phyloP scores from a whole-genome alignment of 2,888 invertebrate genomes.

The Megalurothrips usitatus region DNA sequence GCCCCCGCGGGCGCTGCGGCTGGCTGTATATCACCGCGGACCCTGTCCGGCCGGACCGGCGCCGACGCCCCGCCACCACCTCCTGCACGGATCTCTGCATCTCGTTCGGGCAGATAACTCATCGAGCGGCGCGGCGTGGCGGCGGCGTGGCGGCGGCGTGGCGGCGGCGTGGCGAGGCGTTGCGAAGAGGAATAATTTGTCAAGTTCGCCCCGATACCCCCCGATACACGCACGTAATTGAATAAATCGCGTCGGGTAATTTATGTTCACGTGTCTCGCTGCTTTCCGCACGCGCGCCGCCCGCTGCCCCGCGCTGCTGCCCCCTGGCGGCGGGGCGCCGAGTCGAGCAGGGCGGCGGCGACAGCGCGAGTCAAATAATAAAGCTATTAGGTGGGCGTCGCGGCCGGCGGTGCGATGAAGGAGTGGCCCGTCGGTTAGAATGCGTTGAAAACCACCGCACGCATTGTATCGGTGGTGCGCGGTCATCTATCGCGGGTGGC shows the following conservation, averaged over 20 bases:
- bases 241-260: not conserved
- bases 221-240: not conserved
- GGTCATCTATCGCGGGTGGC: too few relatives aligned
- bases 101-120: not conserved
- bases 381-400: too few relatives aligned
- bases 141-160: not conserved
- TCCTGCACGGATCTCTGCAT: not conserved
- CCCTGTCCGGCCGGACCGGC: not conserved
- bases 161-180: not conserved
- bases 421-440: too few relatives aligned
- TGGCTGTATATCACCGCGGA: not conserved
- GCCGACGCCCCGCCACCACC: not conserved
- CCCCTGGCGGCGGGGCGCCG: too few relatives aligned
- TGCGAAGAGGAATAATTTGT: not conserved
- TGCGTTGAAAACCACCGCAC: too few relatives aligned
- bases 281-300: too few relatives aligned
- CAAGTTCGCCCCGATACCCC: not conserved
- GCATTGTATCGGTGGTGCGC: too few relatives aligned
- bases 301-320: too few relatives aligned
- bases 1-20: too few relatives aligned
- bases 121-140: not conserved
- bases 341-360: too few relatives aligned
- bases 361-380: too few relatives aligned
- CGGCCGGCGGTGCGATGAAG: too few relatives aligned
- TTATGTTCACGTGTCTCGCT: not conserved